Evolutionary conservation across 2,888 invertebrate species (phyloP), one percentile per base, ranked within the genome.

Genomic region (Pterostichus madidus): DNA sequence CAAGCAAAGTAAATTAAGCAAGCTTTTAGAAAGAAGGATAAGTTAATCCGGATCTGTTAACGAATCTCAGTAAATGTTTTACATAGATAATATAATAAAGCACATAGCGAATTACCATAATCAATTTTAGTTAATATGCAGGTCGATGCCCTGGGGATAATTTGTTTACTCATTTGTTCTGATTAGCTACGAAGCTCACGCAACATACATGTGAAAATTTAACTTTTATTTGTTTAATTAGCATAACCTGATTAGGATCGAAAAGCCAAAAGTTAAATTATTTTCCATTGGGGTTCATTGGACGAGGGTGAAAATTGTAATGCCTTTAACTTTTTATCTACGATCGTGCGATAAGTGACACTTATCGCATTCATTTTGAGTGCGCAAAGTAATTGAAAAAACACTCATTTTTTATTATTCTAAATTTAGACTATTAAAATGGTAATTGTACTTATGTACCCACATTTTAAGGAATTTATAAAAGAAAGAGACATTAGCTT

Each of bases 11-110:
- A 64, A 64, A 64, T 64, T 35, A 64, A 64, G 32, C 64, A 7
- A n/a, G 59, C 24, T 35, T 32, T 39, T 52, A 3, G 52, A 3
- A 52, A 5, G 11, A 31, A 64, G n/a, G 35, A 13, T 31, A 32
- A 64, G 35, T 64, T 64, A 64, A 64, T 64, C 64, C 35, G n/a
- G n/a, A n/a, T 13, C 64, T 64, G 64, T 64, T 32, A 64, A 64
- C 31, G 64, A 64, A 64, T 64, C 64, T 64, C 64, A 32, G 35
- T 39, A 13, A 64, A 32, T 64, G 64, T 64, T 64, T 39, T 35
- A 64, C 35, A 35, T 64, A 64, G 64, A 64, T 64, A 64, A 64
- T 64, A 64, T 64, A 64, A 64, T 64, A 64, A 64, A 64, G 64
- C 35, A 64, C 64, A 64, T 35, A 64, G 35, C 35, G 32, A 64